Conservation (phyloP, 2,888 invertebrate genomes). For the Dione juno region DNA sequence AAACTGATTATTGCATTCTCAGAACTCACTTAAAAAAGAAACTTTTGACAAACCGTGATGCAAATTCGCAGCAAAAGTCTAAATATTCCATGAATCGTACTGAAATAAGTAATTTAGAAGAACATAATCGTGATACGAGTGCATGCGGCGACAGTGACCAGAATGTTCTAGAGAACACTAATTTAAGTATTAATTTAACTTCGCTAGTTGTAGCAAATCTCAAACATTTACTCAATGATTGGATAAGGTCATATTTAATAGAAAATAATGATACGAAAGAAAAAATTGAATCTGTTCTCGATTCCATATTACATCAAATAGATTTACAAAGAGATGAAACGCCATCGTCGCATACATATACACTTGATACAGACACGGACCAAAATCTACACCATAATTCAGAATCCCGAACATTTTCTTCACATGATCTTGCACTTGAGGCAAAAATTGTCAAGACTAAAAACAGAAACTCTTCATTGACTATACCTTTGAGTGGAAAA, state of each 20-base stretch:
- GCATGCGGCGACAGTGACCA: conserved; percentile 62
- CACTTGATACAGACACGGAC: conserved; percentile 57
- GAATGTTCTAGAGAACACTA: conserved; percentile 36
- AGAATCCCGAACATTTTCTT: background rate
- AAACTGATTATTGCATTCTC: conserved; percentile 69
- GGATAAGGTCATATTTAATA: conserved; percentile 62
- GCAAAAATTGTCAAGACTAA: conserved; percentile 2
- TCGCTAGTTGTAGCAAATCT: conserved; percentile 65
- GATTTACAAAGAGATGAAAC: conserved; percentile 49
- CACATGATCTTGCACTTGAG: background rate
- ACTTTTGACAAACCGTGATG: conserved; percentile 52
- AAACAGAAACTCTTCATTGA: conserved; percentile 48
- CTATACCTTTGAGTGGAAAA: conserved; percentile 58
- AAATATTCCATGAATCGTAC: conserved; percentile 56
- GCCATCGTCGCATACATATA: conserved; percentile 60
- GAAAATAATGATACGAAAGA: conserved; percentile 58
- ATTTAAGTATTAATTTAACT: conserved; percentile 56
- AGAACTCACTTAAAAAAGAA: conserved; percentile 62
- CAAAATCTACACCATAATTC: conserved; percentile 45
- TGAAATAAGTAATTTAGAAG: conserved; percentile 56
- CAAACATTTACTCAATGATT: conserved; percentile 60
- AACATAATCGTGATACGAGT: conserved; percentile 55
- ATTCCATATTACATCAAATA: conserved; percentile 59
- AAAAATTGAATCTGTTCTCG: conserved; percentile 60
- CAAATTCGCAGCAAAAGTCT: conserved; percentile 52